Conservation (phyloP, 1,140 invertebrate genomes). For the Drosophila littoralis region DNA sequence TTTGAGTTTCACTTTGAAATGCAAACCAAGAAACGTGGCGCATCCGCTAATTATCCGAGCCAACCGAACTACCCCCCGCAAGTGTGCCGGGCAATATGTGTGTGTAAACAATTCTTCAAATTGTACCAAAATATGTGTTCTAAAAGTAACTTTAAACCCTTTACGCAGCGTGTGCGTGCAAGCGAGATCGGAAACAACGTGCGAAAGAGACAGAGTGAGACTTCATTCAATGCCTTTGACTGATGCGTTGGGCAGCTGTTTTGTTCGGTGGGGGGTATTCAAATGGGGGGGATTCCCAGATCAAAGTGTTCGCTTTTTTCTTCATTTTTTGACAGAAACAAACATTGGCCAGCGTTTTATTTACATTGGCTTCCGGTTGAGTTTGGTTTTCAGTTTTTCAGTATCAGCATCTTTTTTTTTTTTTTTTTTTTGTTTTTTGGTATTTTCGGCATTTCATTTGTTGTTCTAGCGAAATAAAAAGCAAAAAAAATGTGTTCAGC, state of each 20-base stretch:
- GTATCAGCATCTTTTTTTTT: background rate
- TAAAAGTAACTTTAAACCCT: slow-evolving; percentile 73
- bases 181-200: background rate
- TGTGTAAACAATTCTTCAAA: slow-evolving; percentile 50
- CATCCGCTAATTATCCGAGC: slow-evolving; percentile 75
- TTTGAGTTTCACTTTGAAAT: slow-evolving; percentile 77
- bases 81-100: slow-evolving; percentile 6
- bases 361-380: slow-evolving; percentile 82
- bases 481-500: slow-evolving; percentile 67
- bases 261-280: slow-evolving; percentile 7
- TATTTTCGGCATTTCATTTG: slow-evolving; percentile 64
- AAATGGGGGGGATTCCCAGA: slow-evolving; percentile 44
- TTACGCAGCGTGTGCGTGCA: slow-evolving; percentile 8
- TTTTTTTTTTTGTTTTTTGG: slow-evolving; percentile 44
- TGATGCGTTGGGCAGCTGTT: slow-evolving; percentile 66
- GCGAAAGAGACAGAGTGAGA: background rate
- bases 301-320: slow-evolving; percentile 72
- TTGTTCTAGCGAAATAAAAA: slow-evolving; percentile 75
- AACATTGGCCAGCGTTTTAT: slow-evolving; percentile 76
- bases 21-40: slow-evolving; percentile 75
- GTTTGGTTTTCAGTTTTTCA: slow-evolving; percentile 53
- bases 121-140: slow-evolving; percentile 42
- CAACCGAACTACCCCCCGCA: slow-evolving; percentile 43
- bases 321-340: slow-evolving; percentile 75
- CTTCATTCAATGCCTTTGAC: slow-evolving; percentile 62